phyloP scores from a whole-genome alignment of 2,888 invertebrate genomes.

The Dryocosmus kuriphilus region DNA sequence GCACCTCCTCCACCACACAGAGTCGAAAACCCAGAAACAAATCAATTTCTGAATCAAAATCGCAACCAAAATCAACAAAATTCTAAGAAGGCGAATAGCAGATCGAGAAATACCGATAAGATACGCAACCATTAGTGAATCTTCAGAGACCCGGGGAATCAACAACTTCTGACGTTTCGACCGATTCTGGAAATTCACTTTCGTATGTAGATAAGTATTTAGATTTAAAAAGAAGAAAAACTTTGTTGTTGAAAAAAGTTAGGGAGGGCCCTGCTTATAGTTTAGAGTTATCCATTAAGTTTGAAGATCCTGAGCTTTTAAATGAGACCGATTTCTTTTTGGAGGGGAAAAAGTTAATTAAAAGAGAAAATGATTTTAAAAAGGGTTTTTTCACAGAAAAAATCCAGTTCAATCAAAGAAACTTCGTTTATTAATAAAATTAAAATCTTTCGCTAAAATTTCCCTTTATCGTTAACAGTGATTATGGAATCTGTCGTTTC shows the following conservation, averaged over 20 bases:
- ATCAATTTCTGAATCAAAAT: neutral
- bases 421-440: neutral
- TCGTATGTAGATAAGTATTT: neutral
- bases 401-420: neutral
- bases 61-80: neutral
- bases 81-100: neutral
- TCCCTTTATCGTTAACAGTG: neutral
- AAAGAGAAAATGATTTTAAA: neutral
- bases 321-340: neutral
- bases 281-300: neutral
- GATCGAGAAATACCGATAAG: constrained; percentile 1
- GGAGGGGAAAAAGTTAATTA: neutral
- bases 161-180: neutral
- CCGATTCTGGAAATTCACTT: neutral
- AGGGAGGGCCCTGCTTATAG: neutral
- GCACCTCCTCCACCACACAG: neutral
- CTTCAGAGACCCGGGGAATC: neutral
- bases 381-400: neutral
- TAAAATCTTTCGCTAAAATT: neutral
- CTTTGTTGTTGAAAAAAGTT: neutral
- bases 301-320: neutral
- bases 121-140: neutral
- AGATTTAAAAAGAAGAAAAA: neutral
- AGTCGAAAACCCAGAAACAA: neutral
- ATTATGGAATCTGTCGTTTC: too few relatives aligned